Percentiles rank a stretch among this genome's conserved stretches.
Evolutionary conservation across 2,113 vertebrate species (phyloP).

Genomic region (Proteles cristata): DNA sequence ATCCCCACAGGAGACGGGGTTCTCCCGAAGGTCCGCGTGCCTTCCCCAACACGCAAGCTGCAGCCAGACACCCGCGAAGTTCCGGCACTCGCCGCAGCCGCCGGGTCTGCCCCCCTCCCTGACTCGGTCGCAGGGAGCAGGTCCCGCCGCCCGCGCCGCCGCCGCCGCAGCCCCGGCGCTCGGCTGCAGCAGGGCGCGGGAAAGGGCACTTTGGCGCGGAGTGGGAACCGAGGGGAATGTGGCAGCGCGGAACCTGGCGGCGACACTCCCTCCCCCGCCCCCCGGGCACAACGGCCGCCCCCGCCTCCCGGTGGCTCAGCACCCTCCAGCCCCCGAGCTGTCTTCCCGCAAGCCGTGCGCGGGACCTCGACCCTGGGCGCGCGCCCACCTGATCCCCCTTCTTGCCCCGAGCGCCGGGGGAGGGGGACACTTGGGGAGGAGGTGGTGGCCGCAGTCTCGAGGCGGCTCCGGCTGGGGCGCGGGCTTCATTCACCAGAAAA

Average conservation of each 20-base stretch:
- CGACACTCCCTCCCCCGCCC: conserved; percentile 54
- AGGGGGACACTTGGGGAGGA: conserved; percentile 37
- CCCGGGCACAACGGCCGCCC: not conserved
- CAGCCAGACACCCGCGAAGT: conserved; percentile 60
- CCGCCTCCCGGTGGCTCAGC: not conserved
- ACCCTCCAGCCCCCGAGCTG: not conserved
- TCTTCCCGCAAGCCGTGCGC: not conserved
- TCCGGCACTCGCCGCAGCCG: conserved; percentile 45
- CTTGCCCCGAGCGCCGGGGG: not conserved
- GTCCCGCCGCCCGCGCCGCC: conserved; percentile 65
- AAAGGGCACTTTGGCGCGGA: conserved; percentile 83
- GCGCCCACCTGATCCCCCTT: conserved; percentile 27
- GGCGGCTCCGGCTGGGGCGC: conserved; percentile 52
- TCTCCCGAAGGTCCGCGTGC: conserved; percentile 17
- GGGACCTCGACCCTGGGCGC: conserved; percentile 28
- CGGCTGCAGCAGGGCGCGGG: conserved; percentile 80
- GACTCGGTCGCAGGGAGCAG: not conserved
- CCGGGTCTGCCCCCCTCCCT: conserved; percentile 1
- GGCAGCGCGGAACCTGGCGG: conserved; percentile 47
- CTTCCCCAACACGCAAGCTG: not conserved
- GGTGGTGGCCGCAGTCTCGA: conserved; percentile 63
- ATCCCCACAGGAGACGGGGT: not conserved
- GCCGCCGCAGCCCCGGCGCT: conserved; percentile 76
- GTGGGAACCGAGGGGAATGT: conserved; percentile 56
- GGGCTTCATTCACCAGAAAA: conserved; percentile 45